These are phyloP conservation scores for Rhynchophorus ferrugineus DNA, from an alignment of 1,140 invertebrate genomes.

Conservation along the genomic window DNA sequence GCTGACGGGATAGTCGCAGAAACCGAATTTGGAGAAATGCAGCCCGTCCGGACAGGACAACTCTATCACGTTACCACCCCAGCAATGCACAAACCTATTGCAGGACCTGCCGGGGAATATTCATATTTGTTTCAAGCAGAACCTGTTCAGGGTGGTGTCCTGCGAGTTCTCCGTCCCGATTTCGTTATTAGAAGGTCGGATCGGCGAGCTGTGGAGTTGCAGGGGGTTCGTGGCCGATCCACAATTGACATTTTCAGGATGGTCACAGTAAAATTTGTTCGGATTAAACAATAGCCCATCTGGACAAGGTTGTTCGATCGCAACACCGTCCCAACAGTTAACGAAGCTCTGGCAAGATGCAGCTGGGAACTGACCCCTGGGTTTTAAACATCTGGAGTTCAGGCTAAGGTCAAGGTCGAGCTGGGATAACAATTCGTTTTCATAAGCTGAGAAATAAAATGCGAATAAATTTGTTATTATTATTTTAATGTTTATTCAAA, in stretches of 20 bases:
- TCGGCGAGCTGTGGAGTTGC: not conserved
- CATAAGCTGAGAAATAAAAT: too few relatives aligned
- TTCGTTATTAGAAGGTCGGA: not conserved
- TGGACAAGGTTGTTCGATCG: slow-evolving; percentile 57
- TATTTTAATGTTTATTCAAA: too few relatives aligned
- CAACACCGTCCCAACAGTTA: slow-evolving; percentile 64
- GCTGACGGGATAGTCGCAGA: slow-evolving; percentile 57
- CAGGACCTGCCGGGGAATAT: slow-evolving; percentile 58
- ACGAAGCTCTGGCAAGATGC: slow-evolving; percentile 55
- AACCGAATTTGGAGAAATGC: slow-evolving; percentile 50
- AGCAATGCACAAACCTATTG: slow-evolving; percentile 60
- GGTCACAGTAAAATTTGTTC: slow-evolving; percentile 54
- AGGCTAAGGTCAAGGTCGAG: slow-evolving; percentile 11
- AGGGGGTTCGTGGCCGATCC: not conserved
- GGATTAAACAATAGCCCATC: slow-evolving; percentile 52
- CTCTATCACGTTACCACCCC: slow-evolving; percentile 58
- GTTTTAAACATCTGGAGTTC: slow-evolving; percentile 24
- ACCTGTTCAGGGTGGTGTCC: slow-evolving; percentile 40
- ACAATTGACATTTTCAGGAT: slow-evolving; percentile 50
- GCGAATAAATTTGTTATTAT: too few relatives aligned
- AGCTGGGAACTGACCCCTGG: slow-evolving; percentile 53
- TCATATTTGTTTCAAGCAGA: slow-evolving; percentile 40
- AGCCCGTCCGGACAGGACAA: slow-evolving; percentile 58
- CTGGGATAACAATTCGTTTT: too few relatives aligned
- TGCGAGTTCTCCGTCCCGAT: too few relatives aligned